Evolutionary conservation across 2,797 vertebrate genomes (phyloP), one percentile per base, ranked within the genome.

Genomic region (Pseudomugil gertrudae): DNA sequence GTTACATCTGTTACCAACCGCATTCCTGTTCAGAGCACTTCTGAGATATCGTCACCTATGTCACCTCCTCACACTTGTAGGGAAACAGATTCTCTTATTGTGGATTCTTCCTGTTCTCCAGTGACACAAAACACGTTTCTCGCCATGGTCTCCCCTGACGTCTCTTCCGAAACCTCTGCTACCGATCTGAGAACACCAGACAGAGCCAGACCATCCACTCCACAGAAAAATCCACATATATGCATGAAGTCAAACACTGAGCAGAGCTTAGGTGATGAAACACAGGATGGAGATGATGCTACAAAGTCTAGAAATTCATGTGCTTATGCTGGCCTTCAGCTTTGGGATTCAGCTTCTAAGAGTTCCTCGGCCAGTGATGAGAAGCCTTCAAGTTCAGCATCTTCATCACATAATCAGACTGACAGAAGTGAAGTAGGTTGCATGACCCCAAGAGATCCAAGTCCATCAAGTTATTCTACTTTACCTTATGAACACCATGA

Each of bases 121-220:
- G 87, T 80, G 50, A 94, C 92, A 10, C 91, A 93, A 75, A 91
- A 87, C 80, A 93, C 90, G 23, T 91, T 91, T 38, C 83, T 94
- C 3, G 87, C 89, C n/a, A 66, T 87, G 76, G 59, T 89, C 17
- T 92, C 92, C 15, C 75, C 81, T 6, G 69, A 87, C 0, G 6
- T 55, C 62, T 76, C 76, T 9, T 80, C 83, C 43, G 80, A 84
- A 79, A 84, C 62, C 7, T 72, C 79, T 45, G 26, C 27, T 21
- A 40, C 69, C 19, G 54, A 52, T 85, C 66, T 69, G 8, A 76
- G 80, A 23, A 73, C 75, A 14, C 48, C 84, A 23, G 54, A 63
- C 56, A 72, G 65, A 83, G 76, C 62, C 26, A 66, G 57, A 52
- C 78, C 84, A 9, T 45, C 64, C n/a, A 88, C 72, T 79, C 81